These are phyloP conservation scores for Maconellicoccus hirsutus DNA, from an alignment of 1,140 invertebrate genomes.

Conservation along the genomic window DNA sequence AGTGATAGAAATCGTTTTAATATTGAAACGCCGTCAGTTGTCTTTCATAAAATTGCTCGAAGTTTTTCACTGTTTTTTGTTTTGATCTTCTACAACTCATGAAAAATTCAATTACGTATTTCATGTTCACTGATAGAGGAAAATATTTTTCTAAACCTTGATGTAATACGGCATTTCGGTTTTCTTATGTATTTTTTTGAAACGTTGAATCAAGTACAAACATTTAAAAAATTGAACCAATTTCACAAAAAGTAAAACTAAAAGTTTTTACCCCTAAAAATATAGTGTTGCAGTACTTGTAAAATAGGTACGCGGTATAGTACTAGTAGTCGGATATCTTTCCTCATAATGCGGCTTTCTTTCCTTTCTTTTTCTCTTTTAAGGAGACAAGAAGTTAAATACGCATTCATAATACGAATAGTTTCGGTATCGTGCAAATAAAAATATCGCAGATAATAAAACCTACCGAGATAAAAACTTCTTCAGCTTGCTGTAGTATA, in stretches of 20 bases:
- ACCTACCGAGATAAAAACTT: slow-evolving; percentile 95
- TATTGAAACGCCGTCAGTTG: background rate
- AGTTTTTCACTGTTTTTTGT: background rate
- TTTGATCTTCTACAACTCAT: background rate
- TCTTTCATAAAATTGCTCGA: background rate
- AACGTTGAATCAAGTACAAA: background rate
- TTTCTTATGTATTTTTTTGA: background rate
- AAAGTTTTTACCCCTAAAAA: no score
- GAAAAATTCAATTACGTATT: background rate
- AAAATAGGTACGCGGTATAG: no score
- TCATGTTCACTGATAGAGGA: no score
- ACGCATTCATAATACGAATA: no score
- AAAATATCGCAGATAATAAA: background rate
- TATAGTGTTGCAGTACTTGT: no score
- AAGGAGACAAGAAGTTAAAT: no score
- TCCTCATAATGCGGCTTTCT: no score
- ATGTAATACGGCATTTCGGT: background rate
- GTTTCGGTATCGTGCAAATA: no score
- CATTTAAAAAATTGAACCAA: background rate
- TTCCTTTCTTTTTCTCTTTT: no score
- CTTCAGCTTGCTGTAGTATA: slow-evolving; percentile 95
- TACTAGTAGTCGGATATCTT: no score
- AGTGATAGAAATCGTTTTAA: background rate
- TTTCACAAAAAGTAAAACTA: slow-evolving; percentile 1
- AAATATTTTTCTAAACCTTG: background rate